These are phyloP conservation scores for Taeniopygia guttata DNA, from an alignment of 2,797 vertebrate genomes.

Conservation along the genomic window DNA sequence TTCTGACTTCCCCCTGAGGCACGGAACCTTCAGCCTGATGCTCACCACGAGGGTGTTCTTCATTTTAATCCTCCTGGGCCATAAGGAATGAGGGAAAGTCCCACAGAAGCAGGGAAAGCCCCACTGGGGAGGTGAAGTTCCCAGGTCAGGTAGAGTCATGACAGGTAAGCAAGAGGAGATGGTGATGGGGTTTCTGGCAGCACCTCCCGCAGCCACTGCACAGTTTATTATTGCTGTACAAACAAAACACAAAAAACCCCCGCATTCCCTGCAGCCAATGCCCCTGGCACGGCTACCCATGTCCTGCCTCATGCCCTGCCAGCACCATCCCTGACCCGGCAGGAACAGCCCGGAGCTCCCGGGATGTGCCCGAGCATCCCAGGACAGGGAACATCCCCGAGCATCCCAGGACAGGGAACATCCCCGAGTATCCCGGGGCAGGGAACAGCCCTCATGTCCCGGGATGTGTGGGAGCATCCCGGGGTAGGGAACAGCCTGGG, in stretches of 20 bases:
- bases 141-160: not conserved
- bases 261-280: not conserved
- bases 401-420: not conserved
- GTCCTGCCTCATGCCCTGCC: not conserved
- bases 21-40: not conserved
- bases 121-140: not conserved
- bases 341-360: not conserved
- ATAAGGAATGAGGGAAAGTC: not conserved
- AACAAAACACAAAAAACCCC: not conserved
- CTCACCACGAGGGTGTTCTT: fast-evolving
- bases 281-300: not conserved
- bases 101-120: not conserved
- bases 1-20: not conserved
- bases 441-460: not conserved
- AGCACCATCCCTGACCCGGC: not conserved
- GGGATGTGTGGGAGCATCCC: not conserved
- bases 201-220: fast-evolving
- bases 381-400: fast-evolving
- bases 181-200: not conserved
- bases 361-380: fast-evolving
- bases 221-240: fast-evolving
- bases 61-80: not conserved
- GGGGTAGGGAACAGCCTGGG: too few species aligned
- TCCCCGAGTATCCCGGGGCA: not conserved
- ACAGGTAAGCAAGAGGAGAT: fast-evolving